These are phyloP conservation scores for Eristalis intricaria DNA, from an alignment of 2,888 invertebrate species.

Conservation along the genomic window DNA sequence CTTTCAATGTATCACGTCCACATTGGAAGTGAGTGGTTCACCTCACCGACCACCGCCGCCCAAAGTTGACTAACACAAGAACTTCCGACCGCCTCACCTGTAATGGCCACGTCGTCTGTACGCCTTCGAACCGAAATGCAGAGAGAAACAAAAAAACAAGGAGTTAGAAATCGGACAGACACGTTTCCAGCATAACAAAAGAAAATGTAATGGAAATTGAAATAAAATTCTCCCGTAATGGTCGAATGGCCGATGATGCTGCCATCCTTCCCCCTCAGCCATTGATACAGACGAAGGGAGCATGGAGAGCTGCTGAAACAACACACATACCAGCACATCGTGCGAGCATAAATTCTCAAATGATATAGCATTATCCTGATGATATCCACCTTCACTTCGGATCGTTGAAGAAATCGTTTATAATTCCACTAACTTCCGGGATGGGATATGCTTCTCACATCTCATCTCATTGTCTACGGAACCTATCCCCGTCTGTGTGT, in stretches of 20 bases:
- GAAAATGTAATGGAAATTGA: constrained; percentile 72
- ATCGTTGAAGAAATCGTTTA: constrained; percentile 78
- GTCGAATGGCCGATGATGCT: constrained; percentile 56
- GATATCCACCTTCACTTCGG: constrained; percentile 71
- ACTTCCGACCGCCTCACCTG: background rate
- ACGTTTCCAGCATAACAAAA: constrained; percentile 71
- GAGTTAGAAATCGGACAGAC: constrained; percentile 42
- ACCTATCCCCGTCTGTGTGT: background rate
- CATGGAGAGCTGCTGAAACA: constrained; percentile 7
- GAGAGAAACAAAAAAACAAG: background rate
- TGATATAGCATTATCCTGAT: constrained; percentile 72
- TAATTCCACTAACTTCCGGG: constrained; percentile 75
- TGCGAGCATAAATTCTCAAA: constrained; percentile 70
- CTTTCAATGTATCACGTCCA: constrained; percentile 73
- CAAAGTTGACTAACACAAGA: background rate
- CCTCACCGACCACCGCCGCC: background rate
- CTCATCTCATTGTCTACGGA: constrained; percentile 34
- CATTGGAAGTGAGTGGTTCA: constrained; percentile 7
- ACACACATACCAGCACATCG: constrained; percentile 67
- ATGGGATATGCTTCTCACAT: constrained; percentile 37
- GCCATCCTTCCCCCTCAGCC: background rate
- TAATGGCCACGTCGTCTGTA: constrained; percentile 1
- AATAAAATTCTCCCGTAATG: constrained; percentile 69
- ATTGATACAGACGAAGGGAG: too few relatives aligned
- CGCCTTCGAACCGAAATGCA: constrained; percentile 1